phyloP scores from a whole-genome alignment of 2,888 invertebrate genomes.

The Ectemnius continuus region DNA sequence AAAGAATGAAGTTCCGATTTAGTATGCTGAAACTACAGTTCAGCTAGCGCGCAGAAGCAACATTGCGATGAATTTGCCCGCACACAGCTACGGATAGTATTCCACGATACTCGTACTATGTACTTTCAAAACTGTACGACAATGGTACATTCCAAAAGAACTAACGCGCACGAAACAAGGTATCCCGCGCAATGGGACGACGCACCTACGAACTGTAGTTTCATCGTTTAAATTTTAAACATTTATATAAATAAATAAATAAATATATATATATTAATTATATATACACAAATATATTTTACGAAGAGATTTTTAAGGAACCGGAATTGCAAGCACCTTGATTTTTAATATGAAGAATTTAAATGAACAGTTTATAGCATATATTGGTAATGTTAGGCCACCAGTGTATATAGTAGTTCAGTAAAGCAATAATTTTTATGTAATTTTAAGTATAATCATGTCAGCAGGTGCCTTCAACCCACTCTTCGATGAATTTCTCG shows the following conservation, averaged over 20 bases:
- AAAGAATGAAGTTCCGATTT: conserved; percentile 38
- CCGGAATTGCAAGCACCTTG: conserved; percentile 57
- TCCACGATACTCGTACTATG: too few relatives aligned
- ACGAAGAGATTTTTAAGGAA: conserved; percentile 58
- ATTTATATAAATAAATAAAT: conserved; percentile 18
- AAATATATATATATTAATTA: conserved; percentile 27
- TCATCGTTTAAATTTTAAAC: conserved; percentile 34
- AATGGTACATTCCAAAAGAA: conserved; percentile 49
- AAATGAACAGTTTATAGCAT: conserved; percentile 20
- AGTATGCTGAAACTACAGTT: conserved; percentile 55
- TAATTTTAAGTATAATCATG: conserved; percentile 71
- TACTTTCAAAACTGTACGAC: too few relatives aligned
- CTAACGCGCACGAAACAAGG: conserved; percentile 1
- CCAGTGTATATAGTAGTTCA: conserved; percentile 75
- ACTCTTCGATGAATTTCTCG: conserved; percentile 55
- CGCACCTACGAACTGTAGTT: conserved; percentile 49
- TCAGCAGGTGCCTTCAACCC: conserved; percentile 74
- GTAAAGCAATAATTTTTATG: conserved; percentile 73
- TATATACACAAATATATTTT: conserved; percentile 65
- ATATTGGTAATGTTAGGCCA: conserved; percentile 61
- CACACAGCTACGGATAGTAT: not conserved
- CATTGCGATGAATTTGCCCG: conserved; percentile 1
- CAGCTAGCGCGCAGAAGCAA: not conserved
- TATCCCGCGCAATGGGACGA: not conserved
- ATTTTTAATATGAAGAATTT: conserved; percentile 47